Base-by-base conservation (phyloP, 2,113 vertebrate genomes). In the Protobothrops mucrosquamatus region DNA sequence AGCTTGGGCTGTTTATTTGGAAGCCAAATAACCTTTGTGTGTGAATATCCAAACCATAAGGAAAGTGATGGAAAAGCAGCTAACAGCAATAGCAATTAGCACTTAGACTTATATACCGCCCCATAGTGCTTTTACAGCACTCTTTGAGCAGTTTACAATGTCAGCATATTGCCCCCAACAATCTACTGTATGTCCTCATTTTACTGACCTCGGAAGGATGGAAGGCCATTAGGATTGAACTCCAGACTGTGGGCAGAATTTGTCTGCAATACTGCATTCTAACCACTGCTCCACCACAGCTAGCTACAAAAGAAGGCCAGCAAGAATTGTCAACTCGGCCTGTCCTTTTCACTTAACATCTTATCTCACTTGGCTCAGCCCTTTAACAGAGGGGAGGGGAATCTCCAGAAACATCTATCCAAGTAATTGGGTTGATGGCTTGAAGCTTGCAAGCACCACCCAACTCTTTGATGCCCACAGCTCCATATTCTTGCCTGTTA, bases 341-440 rank as follows among this genome's bases (percentile, higher is more conserved):
- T 94, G 94, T 4, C 4, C 46, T 64, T 91, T 85, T 34, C 43
- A 90, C 57, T 43, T n/a, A 57, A 57, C 59, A 29, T 29, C 29
- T 95, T 95, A 92, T 81, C 92, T 96, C 51, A 22, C 93, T 95
- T 91, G 64, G n/a, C 81, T 56, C 23, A 61, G 85, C 52, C 54
- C 89, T 91, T 56, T 81, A 59, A 74, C 89, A 20, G 39, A 92
- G 85, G 92, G 94, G 15, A 93, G 52, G 48, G 22, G 5, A 11
- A 56, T 2, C 26, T 26, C 93, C 57, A 95, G 85, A 89, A 96
- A 94, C 92, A 95, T 69, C 61, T 91, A 86, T 92, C 39, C 10
- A 7, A 92, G 92, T 94, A 96, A 94, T 94, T 93, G 56, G 1
- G 14, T 64, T 87, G 1, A 81, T 90, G 95, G 89, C 92, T 93